Conservation (phyloP, 2,113 vertebrate genomes). For the Panthera uncia region DNA sequence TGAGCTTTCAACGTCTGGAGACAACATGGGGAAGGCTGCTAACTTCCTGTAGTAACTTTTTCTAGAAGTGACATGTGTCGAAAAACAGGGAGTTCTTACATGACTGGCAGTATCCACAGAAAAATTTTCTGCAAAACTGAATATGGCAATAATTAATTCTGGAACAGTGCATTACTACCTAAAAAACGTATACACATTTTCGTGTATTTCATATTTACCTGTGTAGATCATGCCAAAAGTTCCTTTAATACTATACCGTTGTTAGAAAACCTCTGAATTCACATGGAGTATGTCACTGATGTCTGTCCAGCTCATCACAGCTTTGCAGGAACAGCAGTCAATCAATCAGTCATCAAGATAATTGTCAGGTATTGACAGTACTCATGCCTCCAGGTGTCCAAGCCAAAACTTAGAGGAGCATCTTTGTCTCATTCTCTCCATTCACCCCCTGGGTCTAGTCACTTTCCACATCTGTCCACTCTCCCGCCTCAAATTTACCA, state of each 20-base stretch:
- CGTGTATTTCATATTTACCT: background rate
- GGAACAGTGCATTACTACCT: background rate
- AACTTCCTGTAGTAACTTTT: background rate
- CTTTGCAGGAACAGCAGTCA: background rate
- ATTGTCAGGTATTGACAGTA: rapidly evolving
- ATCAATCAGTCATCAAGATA: background rate
- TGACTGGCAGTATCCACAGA: background rate
- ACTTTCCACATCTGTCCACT: background rate
- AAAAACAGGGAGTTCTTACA: background rate
- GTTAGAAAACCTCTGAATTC: background rate
- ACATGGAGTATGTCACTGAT: rapidly evolving
- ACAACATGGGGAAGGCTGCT: background rate
- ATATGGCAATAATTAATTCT: background rate
- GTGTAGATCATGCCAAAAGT: background rate
- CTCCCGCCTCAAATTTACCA: background rate
- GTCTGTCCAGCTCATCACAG: background rate
- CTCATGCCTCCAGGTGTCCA: background rate
- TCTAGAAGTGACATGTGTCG: conserved; percentile 26
- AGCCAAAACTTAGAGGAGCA: background rate
- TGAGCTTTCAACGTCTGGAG: background rate
- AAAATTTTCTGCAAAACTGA: background rate
- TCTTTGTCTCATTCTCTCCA: background rate
- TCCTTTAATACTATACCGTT: background rate
- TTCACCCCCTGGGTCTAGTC: background rate
- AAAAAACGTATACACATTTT: background rate